phyloP scores from a whole-genome alignment of 1,140 invertebrate species.

The Acromyrmex echinatior region DNA sequence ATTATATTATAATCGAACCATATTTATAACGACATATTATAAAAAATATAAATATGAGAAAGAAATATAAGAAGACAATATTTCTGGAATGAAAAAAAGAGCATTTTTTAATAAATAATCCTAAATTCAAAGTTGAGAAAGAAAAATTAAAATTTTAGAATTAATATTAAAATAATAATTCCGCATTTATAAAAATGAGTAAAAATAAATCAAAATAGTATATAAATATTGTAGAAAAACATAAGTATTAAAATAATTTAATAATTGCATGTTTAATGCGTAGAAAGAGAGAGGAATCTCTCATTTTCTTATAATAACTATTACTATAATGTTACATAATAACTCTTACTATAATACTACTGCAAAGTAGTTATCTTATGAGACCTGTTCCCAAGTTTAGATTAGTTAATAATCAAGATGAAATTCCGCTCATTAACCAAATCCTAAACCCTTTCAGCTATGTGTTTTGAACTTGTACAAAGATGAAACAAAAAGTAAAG shows the following conservation, averaged over 20 bases:
- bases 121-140: not conserved
- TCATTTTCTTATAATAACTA: not conserved
- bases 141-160: not conserved
- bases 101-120: not conserved
- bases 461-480: slow-evolving; percentile 7
- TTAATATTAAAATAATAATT: not conserved
- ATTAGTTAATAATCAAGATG: slow-evolving; percentile 19
- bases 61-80: not conserved
- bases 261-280: not conserved
- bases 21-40: not conserved
- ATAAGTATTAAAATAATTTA: not conserved
- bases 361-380: slow-evolving; percentile 1
- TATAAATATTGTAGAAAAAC: not conserved
- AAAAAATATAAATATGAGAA: not conserved
- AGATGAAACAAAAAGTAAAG: not conserved
- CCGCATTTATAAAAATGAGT: not conserved
- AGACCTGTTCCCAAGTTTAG: not conserved
- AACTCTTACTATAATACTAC: slow-evolving; percentile 1
- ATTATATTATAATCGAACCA: too few relatives aligned
- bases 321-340: not conserved
- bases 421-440: slow-evolving; percentile 8
- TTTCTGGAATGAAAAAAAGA: not conserved
- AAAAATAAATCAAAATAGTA: not conserved
- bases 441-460: not conserved
- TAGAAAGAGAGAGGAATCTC: not conserved